phyloP scores from a whole-genome alignment of 2,113 vertebrate genomes.

The Scatophagus argus region DNA sequence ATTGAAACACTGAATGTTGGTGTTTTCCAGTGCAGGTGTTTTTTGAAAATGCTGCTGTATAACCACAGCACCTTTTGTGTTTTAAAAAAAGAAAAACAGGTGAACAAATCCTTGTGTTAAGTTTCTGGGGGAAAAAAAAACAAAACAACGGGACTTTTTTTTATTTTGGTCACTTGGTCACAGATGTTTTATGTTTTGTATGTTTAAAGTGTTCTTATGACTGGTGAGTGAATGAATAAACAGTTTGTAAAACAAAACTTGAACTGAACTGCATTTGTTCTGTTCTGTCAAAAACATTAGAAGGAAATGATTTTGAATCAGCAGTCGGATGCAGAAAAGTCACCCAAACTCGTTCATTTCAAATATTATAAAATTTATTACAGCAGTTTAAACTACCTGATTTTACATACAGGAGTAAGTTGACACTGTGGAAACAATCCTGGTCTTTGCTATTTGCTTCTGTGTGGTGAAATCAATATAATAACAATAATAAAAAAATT shows the following conservation, averaged over 20 bases:
- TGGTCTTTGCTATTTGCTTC: neutral
- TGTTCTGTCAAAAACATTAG: neutral
- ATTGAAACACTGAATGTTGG: neutral
- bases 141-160: constrained; percentile 13
- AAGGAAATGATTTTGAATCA: neutral
- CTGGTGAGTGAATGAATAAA: constrained; percentile 61
- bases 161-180: constrained; percentile 4
- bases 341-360: neutral
- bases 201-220: constrained; percentile 47
- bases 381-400: neutral
- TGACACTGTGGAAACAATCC: neutral
- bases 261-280: neutral
- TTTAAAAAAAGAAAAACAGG: neutral
- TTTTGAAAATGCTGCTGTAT: constrained; percentile 7
- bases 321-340: neutral
- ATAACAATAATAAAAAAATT: no score
- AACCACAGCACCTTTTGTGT: constrained; percentile 15
- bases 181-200: constrained; percentile 47
- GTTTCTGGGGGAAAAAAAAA: no score
- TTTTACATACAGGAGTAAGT: neutral
- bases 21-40: neutral
- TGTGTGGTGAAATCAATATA: neutral
- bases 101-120: constrained; percentile 32
- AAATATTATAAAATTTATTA: constrained; percentile 15
- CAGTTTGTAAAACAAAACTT: constrained; percentile 39